These are phyloP conservation scores for Agrotis segetum DNA, from an alignment of 2,888 invertebrate species.

Conservation along the genomic window DNA sequence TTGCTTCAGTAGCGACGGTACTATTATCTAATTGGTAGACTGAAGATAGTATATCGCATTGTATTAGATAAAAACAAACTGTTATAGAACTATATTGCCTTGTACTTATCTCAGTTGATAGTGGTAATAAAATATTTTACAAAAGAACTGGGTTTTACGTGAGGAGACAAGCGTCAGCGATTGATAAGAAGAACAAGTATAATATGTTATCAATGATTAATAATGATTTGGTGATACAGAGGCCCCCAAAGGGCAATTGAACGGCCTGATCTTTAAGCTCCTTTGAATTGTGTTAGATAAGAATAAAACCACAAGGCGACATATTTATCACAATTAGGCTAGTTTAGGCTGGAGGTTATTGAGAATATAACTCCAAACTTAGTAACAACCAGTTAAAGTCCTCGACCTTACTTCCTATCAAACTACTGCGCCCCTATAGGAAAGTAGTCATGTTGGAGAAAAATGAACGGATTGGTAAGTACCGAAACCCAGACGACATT, in stretches of 20 bases:
- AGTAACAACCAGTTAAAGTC: too few relatives aligned
- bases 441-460: neutral
- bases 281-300: neutral
- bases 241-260: constrained; percentile 38
- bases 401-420: neutral
- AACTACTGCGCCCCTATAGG: neutral
- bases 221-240: constrained; percentile 39
- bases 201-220: constrained; percentile 52
- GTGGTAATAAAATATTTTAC: constrained; percentile 32
- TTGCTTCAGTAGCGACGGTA: constrained; percentile 53
- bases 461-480: too few relatives aligned
- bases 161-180: neutral
- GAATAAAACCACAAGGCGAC: neutral
- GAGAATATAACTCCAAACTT: neutral
- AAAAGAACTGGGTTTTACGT: constrained; percentile 27
- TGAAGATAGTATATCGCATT: constrained; percentile 58
- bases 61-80: constrained; percentile 58
- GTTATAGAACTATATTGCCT: constrained; percentile 59
- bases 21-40: constrained; percentile 62
- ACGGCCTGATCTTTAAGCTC: constrained; percentile 6
- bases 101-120: constrained; percentile 57
- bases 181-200: constrained; percentile 41
- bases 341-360: neutral
- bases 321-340: neutral
- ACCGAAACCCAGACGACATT: neutral